Evolutionary conservation across 2,113 vertebrate species (phyloP), one percentile per base, ranked within the genome.

Genomic region (Casuarius casuarius): DNA sequence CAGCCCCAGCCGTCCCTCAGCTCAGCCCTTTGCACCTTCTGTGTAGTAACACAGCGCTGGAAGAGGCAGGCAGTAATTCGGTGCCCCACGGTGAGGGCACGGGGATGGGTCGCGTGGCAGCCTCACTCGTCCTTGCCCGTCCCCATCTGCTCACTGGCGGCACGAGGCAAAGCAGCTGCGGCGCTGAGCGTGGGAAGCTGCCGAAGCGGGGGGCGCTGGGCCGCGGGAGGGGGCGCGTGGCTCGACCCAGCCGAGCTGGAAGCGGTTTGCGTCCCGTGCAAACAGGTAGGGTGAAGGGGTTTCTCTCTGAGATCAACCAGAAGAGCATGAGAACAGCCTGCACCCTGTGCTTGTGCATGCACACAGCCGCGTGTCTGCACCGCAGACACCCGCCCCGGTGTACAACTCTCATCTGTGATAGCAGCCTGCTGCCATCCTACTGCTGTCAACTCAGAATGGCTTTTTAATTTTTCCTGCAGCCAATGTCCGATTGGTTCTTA

Each of bases 91-190:
- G 68, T 6, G 17, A 76, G 63, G 58, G 22, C 33, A 66, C 1
- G 3, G 61, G 42, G 20, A 46, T 0, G 0, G 62, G n/a, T 44
- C 49, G 52, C 21, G 8, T 1, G 1, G 28, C 5, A 33, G 42
- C 14, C 3, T 52, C 58, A 17, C 51, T 22, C 29, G 4, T 51
- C 49, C 54, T 63, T 12, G 31, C 26, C 62, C 42, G 31, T 58
- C 40, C 26, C 26, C 7, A 7, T 7, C 52, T 26, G 52, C 52
- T 54, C 52, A 6, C 25, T 13, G 25, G 52, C 12, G 25, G 25
- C 52, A 54, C 5, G 12, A 54, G 54, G 54, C 54, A 29, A 20
- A 56, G 54, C 26, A 29, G 9, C 38, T 61, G 14, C 9, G 46
- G n/a, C 21, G 15, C 38, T 44, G 42, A 29, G 23, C 1, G 0